Conservation (phyloP, 2,888 invertebrate genomes). For the Argyresthia albistria region DNA sequence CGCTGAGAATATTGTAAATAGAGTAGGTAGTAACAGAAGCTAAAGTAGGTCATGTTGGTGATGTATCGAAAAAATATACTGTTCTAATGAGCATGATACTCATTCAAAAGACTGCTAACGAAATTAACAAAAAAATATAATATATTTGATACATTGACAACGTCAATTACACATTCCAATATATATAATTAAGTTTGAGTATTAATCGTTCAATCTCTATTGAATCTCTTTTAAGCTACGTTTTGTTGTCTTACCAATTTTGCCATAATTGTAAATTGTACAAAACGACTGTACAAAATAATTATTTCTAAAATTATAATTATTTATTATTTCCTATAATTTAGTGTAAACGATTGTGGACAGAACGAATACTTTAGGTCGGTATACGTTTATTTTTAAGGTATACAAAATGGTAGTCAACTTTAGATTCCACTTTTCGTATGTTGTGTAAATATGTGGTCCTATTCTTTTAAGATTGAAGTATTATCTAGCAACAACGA, state of each 20-base stretch:
- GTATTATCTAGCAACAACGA: slow-evolving; percentile 42
- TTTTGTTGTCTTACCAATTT: slow-evolving; percentile 9
- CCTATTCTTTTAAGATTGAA: slow-evolving; percentile 31
- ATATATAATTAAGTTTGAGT: background rate
- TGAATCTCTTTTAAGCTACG: slow-evolving; percentile 32
- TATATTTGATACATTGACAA: slow-evolving; percentile 37
- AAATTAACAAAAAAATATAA: background rate
- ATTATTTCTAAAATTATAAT: slow-evolving; percentile 6
- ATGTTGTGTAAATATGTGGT: slow-evolving; percentile 25
- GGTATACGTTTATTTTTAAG: too few relatives aligned
- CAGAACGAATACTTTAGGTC: too few relatives aligned
- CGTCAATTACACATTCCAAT: slow-evolving; percentile 26
- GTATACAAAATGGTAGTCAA: too few relatives aligned
- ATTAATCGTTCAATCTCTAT: slow-evolving; percentile 7
- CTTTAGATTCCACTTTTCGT: background rate
- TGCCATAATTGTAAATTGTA: slow-evolving; percentile 40
- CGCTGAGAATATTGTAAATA: slow-evolving; percentile 5
- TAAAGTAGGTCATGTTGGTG: slow-evolving; percentile 43
- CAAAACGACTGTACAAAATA: slow-evolving; percentile 23
- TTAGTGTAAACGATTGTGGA: background rate
- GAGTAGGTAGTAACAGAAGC: background rate
- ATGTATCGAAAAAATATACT: slow-evolving; percentile 24
- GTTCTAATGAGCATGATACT: background rate
- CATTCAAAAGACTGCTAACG: background rate
- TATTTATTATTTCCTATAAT: slow-evolving; percentile 7